Conservation (phyloP, 2,113 vertebrate species). For the Cairina moschata region DNA sequence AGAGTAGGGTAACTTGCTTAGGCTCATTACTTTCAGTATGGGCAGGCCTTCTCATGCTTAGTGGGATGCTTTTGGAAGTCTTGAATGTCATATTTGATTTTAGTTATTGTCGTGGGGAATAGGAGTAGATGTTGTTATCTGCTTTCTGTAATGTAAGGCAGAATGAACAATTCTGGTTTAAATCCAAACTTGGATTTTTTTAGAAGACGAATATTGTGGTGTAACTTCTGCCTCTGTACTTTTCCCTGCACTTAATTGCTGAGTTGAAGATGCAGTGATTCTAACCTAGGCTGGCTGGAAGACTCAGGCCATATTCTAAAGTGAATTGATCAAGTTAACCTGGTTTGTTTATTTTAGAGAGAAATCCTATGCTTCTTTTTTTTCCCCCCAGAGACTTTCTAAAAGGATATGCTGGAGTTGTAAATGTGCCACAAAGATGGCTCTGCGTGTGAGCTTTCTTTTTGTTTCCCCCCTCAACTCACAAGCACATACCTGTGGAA, state of each 20-base stretch:
- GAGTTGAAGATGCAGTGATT: not conserved
- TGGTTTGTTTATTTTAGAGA: not conserved
- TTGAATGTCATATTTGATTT: slow-evolving; percentile 7
- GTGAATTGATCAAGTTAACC: not conserved
- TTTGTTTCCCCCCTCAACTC: not conserved
- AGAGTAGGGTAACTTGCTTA: not conserved
- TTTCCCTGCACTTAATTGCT: not conserved
- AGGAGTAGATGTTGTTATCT: not conserved
- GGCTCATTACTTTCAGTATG: not conserved
- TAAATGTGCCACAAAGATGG: not conserved
- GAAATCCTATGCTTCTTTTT: not conserved
- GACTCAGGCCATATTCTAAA: not conserved
- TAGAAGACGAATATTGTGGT: not conserved
- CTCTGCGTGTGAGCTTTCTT: not conserved
- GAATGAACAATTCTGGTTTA: slow-evolving; percentile 7
- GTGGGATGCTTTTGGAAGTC: not conserved
- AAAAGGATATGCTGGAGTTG: not conserved
- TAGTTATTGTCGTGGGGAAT: not conserved
- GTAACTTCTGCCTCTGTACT: not conserved
- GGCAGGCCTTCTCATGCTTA: accelerated
- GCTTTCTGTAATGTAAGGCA: not conserved
- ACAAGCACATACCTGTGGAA: not conserved
- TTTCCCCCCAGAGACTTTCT: accelerated
- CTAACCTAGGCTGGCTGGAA: not conserved
- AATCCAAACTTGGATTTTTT: not conserved